Conservation (phyloP, 2,113 vertebrate species). For the Pteruthius melanotis region DNA sequence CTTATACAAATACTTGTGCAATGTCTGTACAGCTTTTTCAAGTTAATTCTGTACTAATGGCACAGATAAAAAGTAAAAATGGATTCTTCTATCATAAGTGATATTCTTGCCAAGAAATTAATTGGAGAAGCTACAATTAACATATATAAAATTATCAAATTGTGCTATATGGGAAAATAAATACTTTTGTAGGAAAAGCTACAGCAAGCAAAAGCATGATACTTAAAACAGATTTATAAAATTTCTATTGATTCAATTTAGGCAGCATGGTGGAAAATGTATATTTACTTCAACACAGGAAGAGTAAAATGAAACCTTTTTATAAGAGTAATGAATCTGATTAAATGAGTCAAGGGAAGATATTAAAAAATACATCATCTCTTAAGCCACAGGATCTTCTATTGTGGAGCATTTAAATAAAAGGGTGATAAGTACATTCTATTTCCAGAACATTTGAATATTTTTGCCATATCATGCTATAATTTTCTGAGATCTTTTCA, state of each 20-base stretch:
- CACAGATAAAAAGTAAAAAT: background rate
- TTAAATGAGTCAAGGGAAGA: background rate
- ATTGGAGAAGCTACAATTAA: background rate
- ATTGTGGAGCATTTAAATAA: background rate
- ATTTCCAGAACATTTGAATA: background rate
- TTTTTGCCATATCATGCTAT: background rate
- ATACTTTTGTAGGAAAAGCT: background rate
- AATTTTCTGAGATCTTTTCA: background rate
- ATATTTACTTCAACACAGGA: background rate
- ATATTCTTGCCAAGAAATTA: background rate
- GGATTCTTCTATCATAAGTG: background rate
- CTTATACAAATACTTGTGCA: background rate
- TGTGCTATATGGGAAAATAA: background rate
- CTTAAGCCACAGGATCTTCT: background rate
- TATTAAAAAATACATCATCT: background rate
- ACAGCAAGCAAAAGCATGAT: background rate
- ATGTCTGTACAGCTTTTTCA: background rate
- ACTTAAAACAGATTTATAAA: background rate
- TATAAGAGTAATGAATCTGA: background rate
- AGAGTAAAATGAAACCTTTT: background rate
- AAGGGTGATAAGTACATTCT: background rate
- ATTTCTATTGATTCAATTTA: background rate
- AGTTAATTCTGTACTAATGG: background rate
- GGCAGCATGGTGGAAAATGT: background rate
- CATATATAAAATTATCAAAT: background rate